These are phyloP conservation scores for Hylomyscus alleni DNA, from an alignment of 2,797 vertebrate genomes.

Conservation along the genomic window DNA sequence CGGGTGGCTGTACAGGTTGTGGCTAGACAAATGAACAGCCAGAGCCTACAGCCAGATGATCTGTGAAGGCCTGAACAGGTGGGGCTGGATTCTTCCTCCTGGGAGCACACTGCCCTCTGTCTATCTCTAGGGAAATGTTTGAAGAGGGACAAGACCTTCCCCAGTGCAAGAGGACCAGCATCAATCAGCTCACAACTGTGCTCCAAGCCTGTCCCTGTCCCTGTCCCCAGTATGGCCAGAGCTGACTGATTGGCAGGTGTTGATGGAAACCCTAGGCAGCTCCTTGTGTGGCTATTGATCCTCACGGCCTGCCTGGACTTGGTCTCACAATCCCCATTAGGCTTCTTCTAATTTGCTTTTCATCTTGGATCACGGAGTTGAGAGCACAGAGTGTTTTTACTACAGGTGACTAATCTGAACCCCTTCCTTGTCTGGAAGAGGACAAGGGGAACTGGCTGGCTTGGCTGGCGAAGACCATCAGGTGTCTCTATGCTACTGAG, in stretches of 20 bases:
- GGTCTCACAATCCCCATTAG: not conserved
- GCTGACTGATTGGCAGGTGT: not conserved
- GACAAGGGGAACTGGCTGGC: rapidly evolving
- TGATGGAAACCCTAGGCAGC: not conserved
- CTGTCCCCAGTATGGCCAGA: rapidly evolving
- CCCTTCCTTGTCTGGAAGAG: not conserved
- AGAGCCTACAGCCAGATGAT: rapidly evolving
- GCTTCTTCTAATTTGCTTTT: rapidly evolving
- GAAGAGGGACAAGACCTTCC: too few species aligned
- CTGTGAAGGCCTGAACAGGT: not conserved
- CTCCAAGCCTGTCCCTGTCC: not conserved
- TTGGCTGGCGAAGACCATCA: rapidly evolving
- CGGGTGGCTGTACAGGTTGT: rapidly evolving
- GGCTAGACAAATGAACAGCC: rapidly evolving
- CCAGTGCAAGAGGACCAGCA: too few species aligned
- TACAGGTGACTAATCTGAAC: too few species aligned
- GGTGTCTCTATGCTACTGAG: rapidly evolving
- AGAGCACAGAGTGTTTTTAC: not conserved
- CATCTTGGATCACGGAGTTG: not conserved
- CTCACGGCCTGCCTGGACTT: not conserved
- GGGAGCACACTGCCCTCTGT: rapidly evolving
- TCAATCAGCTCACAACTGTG: too few species aligned
- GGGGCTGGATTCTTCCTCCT: not conserved
- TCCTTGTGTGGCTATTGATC: too few species aligned
- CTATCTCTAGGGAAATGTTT: not conserved